Conservation (phyloP, 2,888 invertebrate species). For the Spisula subtruncata region DNA sequence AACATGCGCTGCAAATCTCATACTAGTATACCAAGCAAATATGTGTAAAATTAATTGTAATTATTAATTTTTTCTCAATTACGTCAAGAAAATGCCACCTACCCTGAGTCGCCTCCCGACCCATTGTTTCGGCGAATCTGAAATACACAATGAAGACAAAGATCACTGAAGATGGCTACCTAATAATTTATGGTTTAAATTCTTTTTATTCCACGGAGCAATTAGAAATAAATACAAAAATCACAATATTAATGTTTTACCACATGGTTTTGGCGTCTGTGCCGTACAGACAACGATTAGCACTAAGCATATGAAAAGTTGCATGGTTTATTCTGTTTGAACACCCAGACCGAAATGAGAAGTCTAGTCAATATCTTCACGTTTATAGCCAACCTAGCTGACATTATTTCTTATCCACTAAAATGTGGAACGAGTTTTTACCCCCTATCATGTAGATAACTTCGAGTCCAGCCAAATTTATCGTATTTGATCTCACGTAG, state of each 20-base stretch:
- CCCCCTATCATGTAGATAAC: neutral
- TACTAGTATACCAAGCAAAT: too few relatives aligned
- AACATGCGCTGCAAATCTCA: too few relatives aligned
- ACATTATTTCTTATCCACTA: neutral
- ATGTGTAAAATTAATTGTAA: too few relatives aligned
- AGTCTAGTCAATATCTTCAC: neutral
- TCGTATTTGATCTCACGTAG: neutral
- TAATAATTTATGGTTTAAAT: too few relatives aligned
- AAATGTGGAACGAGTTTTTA: neutral
- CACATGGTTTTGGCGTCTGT: constrained; percentile 60
- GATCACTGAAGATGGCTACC: too few relatives aligned
- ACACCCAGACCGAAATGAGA: neutral
- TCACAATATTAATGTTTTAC: constrained; percentile 42
- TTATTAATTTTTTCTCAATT: too few relatives aligned
- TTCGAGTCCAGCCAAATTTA: neutral
- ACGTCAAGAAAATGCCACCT: constrained; percentile 6
- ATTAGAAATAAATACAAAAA: too few relatives aligned
- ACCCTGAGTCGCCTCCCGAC: constrained; percentile 59
- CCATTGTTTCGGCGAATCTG: constrained; percentile 67
- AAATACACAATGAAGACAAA: neutral
- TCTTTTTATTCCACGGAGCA: neutral
- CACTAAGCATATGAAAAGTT: constrained; percentile 48
- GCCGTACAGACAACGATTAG: constrained; percentile 59
- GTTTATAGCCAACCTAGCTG: neutral
- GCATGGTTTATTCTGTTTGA: constrained; percentile 33